Conservation (phyloP, 2,888 invertebrate species). For the Diachrysia chrysitis region DNA sequence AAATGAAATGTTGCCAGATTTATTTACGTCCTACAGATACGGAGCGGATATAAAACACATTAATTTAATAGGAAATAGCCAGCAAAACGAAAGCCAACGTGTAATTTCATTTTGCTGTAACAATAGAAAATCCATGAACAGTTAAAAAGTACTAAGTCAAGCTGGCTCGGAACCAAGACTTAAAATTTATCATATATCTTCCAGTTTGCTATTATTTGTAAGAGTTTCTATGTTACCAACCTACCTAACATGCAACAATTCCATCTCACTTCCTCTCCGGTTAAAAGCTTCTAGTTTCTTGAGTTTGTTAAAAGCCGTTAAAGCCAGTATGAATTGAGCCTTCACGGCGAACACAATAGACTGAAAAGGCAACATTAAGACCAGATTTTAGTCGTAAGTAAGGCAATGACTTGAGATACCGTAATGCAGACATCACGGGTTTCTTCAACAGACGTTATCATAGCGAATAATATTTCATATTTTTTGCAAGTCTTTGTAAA, state of each 20-base stretch:
- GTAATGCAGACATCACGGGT: conserved; percentile 58
- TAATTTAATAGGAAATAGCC: conserved; percentile 9
- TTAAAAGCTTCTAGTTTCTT: conserved; percentile 82
- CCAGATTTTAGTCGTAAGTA: conserved; percentile 80
- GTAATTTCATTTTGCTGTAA: conserved; percentile 13
- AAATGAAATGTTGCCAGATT: background rate
- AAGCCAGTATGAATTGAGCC: conserved; percentile 78
- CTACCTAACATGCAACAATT: conserved; percentile 69
- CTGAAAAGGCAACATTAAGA: conserved; percentile 81
- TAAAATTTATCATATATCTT: conserved; percentile 33
- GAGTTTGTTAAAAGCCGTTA: conserved; percentile 80
- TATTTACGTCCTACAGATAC: background rate
- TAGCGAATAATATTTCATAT: conserved; percentile 25
- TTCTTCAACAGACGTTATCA: conserved; percentile 31
- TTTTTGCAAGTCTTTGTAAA: conserved; percentile 28
- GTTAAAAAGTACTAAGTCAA: conserved; percentile 14
- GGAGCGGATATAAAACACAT: background rate
- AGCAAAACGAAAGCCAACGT: conserved; percentile 11
- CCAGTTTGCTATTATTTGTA: conserved; percentile 29
- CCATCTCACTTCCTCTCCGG: conserved; percentile 71
- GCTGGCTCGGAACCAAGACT: conserved; percentile 21
- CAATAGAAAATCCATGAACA: conserved; percentile 21
- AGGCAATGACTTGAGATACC: conserved; percentile 78
- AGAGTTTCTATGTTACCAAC: conserved; percentile 38
- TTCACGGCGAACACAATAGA: conserved; percentile 75